Conservation (phyloP, 2,888 invertebrate species). For the Unio pictorum region DNA sequence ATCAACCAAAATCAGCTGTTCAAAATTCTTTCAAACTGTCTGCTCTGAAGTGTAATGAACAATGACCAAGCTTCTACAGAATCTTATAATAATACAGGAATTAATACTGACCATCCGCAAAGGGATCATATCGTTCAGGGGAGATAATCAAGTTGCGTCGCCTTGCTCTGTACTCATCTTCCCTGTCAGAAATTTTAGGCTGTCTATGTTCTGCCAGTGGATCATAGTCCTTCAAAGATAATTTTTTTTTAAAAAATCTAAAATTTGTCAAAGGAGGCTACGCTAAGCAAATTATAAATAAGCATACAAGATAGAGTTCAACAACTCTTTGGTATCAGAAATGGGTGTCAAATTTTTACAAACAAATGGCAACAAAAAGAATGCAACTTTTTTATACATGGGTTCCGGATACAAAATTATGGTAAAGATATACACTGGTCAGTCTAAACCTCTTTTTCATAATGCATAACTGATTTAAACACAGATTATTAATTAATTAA, state of each 20-base stretch:
- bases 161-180: slow-evolving; percentile 95
- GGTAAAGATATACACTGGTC: too few relatives aligned
- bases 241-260: background rate
- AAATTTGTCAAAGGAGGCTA: too few relatives aligned
- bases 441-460: too few relatives aligned
- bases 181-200: slow-evolving; percentile 94
- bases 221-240: slow-evolving; percentile 66
- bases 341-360: too few relatives aligned
- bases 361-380: too few relatives aligned
- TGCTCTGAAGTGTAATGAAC: slow-evolving; percentile 1
- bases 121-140: slow-evolving; percentile 96
- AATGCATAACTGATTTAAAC: too few relatives aligned
- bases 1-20: background rate
- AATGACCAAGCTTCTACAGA: background rate
- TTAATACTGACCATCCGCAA: slow-evolving; percentile 89
- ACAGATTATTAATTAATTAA: too few relatives aligned
- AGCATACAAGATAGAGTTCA: too few relatives aligned
- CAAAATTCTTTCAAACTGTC: background rate
- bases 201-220: slow-evolving; percentile 76
- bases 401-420: too few relatives aligned
- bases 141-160: slow-evolving; percentile 89
- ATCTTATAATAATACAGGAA: background rate
- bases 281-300: too few relatives aligned
- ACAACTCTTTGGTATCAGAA: too few relatives aligned
- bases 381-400: too few relatives aligned